These are phyloP conservation scores for Coracopsis vasa DNA, from an alignment of 2,113 vertebrate species.

Conservation along the genomic window DNA sequence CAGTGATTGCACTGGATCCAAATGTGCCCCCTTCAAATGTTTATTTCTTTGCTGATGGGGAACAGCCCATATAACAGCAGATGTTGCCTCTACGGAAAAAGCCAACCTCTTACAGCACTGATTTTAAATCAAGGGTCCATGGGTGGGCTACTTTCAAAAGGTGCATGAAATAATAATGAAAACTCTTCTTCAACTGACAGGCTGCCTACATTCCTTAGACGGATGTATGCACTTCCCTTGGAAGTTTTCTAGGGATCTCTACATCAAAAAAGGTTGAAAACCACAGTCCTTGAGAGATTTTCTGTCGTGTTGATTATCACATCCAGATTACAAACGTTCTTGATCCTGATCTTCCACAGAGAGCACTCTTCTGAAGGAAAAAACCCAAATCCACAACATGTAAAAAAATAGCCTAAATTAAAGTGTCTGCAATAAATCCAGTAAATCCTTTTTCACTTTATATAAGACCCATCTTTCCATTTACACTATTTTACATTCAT, in stretches of 20 bases:
- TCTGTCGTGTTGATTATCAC: not conserved
- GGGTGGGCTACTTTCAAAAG: not conserved
- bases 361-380: not conserved
- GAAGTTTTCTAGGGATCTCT: not conserved
- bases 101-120: not conserved
- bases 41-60: not conserved
- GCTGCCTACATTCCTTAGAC: not conserved
- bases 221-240: not conserved
- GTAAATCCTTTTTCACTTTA: not conserved
- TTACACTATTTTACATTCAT: not conserved
- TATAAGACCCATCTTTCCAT: not conserved
- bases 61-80: not conserved
- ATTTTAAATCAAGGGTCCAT: not conserved
- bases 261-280: not conserved
- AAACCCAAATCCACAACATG: not conserved
- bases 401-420: not conserved
- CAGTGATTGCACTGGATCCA: not conserved
- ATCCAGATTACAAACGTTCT: not conserved
- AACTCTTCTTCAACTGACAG: not conserved
- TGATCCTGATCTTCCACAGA: not conserved
- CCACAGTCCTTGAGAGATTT: not conserved
- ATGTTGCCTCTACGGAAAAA: not conserved
- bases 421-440: not conserved
- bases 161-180: not conserved
- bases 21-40: not conserved